Conservation (phyloP, 2,797 vertebrate species). For the Sphaeramia orbicularis region DNA sequence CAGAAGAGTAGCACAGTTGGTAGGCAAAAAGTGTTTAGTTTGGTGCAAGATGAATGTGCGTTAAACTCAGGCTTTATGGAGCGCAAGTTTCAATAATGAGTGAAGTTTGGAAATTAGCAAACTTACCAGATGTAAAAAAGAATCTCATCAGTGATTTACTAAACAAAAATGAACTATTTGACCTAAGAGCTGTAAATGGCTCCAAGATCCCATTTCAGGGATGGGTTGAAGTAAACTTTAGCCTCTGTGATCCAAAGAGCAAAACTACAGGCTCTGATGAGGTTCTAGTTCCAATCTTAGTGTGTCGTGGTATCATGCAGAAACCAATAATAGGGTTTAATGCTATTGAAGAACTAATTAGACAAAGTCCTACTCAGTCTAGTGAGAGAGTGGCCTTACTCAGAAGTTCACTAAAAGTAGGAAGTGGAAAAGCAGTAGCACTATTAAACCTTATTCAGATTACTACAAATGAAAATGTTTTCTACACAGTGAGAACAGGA, state of each 20-base stretch:
- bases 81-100: constrained; percentile 31
- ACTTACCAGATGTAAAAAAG: no score
- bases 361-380: neutral
- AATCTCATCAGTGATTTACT: no score
- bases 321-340: constrained; percentile 9
- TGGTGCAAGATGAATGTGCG: constrained; percentile 11
- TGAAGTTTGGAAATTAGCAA: no score
- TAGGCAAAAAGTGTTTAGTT: constrained; percentile 17
- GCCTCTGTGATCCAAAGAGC: constrained; percentile 25
- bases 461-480: constrained; percentile 10
- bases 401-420: constrained; percentile 16
- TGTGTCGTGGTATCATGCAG: constrained; percentile 8
- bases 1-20: constrained; percentile 9
- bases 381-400: constrained; percentile 8
- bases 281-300: constrained; percentile 2
- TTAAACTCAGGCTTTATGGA: constrained; percentile 26
- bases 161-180: neutral
- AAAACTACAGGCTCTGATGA: neutral
- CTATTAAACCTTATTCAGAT: constrained; percentile 4
- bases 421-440: constrained; percentile 24
- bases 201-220: constrained; percentile 31
- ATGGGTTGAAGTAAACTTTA: constrained; percentile 9
- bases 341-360: constrained; percentile 4
- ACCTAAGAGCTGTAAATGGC: neutral
- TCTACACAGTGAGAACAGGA: constrained; percentile 5